Evolutionary conservation across 2,797 vertebrate species (phyloP).

Genomic region (Epinephelus coioides): DNA sequence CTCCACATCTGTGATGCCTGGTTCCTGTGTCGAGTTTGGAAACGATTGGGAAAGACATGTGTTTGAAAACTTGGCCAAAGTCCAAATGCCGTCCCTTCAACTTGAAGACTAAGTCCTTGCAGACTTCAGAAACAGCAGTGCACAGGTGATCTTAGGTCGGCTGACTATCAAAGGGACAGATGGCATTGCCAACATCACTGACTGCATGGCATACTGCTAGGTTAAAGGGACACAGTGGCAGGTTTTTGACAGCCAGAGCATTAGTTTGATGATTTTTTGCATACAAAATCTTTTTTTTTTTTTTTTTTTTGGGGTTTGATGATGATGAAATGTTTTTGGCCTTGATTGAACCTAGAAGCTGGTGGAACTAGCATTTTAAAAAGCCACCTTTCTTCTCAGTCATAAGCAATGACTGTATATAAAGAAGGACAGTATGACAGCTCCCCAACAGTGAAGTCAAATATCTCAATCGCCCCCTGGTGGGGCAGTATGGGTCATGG

Average conservation of each 20-base stretch:
- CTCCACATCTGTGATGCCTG: background rate
- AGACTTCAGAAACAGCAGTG: conserved; percentile 14
- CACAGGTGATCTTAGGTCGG: conserved; percentile 40
- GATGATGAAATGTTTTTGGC: conserved; percentile 5
- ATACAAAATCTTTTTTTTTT: background rate
- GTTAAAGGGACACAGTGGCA: conserved; percentile 56
- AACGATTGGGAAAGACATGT: background rate
- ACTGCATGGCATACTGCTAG: conserved; percentile 36
- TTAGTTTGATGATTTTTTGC: conserved; percentile 26
- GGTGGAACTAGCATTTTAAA: background rate
- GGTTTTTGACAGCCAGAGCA: conserved; percentile 29
- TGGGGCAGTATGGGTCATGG: no score
- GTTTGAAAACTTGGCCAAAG: conserved; percentile 13
- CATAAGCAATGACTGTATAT: background rate
- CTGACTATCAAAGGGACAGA: conserved; percentile 63
- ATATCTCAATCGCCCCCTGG: no score
- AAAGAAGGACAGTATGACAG: no score
- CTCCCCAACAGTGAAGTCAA: no score
- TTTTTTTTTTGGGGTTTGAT: conserved; percentile 2
- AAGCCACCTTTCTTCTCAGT: background rate
- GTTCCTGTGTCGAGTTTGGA: background rate
- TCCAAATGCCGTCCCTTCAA: conserved; percentile 26
- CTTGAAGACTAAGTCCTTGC: conserved; percentile 13
- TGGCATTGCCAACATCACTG: conserved; percentile 47
- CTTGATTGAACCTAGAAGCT: conserved; percentile 2